phyloP scores from a whole-genome alignment of 2,113 vertebrate species.

The Chamaea fasciata region DNA sequence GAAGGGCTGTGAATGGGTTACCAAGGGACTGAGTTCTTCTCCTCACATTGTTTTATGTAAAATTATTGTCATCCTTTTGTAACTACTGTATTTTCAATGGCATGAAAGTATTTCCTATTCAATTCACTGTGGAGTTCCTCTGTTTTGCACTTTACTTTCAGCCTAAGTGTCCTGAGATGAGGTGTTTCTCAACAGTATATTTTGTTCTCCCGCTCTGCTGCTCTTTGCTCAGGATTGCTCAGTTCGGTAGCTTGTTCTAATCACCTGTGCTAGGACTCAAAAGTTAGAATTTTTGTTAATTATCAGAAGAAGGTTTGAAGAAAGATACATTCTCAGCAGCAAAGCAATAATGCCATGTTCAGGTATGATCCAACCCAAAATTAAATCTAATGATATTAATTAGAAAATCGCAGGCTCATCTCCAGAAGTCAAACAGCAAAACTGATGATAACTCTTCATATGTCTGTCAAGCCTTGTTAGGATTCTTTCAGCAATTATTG shows the following conservation, averaged over 20 bases:
- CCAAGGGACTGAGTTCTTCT: not conserved
- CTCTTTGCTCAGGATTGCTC: not conserved
- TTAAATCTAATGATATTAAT: not conserved
- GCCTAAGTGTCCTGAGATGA: not conserved
- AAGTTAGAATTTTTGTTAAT: not conserved
- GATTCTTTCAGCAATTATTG: slow-evolving; percentile 2
- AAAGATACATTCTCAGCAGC: not conserved
- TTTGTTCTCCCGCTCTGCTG: not conserved
- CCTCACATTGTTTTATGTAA: not conserved
- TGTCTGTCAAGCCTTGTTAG: not conserved
- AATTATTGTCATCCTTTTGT: not conserved
- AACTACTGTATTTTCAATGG: not conserved
- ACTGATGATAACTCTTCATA: not conserved
- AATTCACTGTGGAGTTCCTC: not conserved
- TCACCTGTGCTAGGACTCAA: not conserved
- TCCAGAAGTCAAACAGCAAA: not conserved
- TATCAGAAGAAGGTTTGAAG: not conserved
- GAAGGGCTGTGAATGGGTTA: not conserved
- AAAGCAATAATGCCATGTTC: not conserved
- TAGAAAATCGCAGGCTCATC: not conserved
- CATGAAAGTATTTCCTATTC: not conserved
- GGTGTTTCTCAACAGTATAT: not conserved
- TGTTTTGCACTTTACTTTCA: not conserved
- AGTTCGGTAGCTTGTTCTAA: not conserved
- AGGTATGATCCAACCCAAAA: not conserved